Conservation (phyloP, 2,113 vertebrate genomes). For the Cebus imitator region DNA sequence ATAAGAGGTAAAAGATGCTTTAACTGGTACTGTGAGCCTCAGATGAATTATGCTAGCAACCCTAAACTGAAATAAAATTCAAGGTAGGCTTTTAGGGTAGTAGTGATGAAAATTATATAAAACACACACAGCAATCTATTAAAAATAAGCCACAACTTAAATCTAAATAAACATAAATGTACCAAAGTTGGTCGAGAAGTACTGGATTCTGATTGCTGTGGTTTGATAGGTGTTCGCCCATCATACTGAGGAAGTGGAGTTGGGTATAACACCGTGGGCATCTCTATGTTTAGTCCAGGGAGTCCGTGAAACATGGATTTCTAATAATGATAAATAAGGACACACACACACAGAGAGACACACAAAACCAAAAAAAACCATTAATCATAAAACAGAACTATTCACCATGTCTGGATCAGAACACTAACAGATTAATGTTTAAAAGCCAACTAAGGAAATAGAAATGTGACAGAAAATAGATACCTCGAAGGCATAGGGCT, state of each 20-base stretch:
- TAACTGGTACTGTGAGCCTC: not conserved
- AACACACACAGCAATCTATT: not conserved
- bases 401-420: not conserved
- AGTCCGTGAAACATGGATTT: slow-evolving; percentile 96
- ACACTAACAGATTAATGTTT: not conserved
- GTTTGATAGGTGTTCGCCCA: slow-evolving; percentile 79
- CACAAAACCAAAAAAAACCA: not conserved
- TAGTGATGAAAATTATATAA: not conserved
- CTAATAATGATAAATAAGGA: slow-evolving; percentile 78
- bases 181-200: slow-evolving; percentile 85
- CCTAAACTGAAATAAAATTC: slow-evolving; percentile 20
- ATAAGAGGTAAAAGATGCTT: not conserved
- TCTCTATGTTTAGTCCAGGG: slow-evolving; percentile 92
- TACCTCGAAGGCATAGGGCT: not conserved
- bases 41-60: slow-evolving; percentile 16
- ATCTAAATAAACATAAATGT: not conserved
- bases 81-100: not conserved
- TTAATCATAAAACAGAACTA: not conserved
- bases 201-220: slow-evolving; percentile 80
- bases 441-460: not conserved
- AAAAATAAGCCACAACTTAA: not conserved
- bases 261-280: slow-evolving; percentile 92
- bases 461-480: not conserved
- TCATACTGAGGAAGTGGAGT: slow-evolving; percentile 94
- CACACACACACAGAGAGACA: not conserved